Evolutionary conservation across 2,888 invertebrate species (phyloP), one percentile per base, ranked within the genome.

Genomic region (Drosophila rellima): DNA sequence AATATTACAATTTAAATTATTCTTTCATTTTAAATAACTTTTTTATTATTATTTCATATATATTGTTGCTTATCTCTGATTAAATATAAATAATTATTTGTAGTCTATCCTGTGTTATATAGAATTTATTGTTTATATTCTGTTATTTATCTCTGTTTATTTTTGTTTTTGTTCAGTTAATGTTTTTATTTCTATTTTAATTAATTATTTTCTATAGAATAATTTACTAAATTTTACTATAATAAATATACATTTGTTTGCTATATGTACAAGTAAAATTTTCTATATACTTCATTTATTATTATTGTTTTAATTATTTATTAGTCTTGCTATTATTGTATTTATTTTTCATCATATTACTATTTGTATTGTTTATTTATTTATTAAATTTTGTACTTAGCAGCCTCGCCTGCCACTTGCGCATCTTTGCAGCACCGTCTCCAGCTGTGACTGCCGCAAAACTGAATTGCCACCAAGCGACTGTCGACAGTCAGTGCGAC

Each of bases 371-470:
- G 42, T 52, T 40, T 33, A 23, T 44, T 42, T 44, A 15, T 42
- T 18, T 57, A 8, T 31, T 29, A 44, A 42, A 39, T 48, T 54
- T 45, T 39, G 33, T 62, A 84, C 85, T 75, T 67, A 47, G 60
- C 13, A 70, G 52, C 26, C 31, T 56, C 18, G 66, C 44, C 57
- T 61, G 68, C 63, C 71, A 75, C 69, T 78, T 84, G 70, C 76
- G 82, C 82, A 82, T 76, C 64, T 68, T 47, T 6, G 60, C 51
- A 63, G 64, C 69, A 59, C 78, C 78, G 70, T 80, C 81, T 73
- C 74, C 81, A 74, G 81, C 68, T 63, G 81, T 48, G 78, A 64
- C 67, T 67, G 70, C 64, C 62, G 59, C 74, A 52, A 63, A 79
- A 79, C 78, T 79, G 59, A 78, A 62, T 39, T 44, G 60, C 42